Conservation (phyloP, 2,888 invertebrate genomes). For the Drosophila sordidula region DNA sequence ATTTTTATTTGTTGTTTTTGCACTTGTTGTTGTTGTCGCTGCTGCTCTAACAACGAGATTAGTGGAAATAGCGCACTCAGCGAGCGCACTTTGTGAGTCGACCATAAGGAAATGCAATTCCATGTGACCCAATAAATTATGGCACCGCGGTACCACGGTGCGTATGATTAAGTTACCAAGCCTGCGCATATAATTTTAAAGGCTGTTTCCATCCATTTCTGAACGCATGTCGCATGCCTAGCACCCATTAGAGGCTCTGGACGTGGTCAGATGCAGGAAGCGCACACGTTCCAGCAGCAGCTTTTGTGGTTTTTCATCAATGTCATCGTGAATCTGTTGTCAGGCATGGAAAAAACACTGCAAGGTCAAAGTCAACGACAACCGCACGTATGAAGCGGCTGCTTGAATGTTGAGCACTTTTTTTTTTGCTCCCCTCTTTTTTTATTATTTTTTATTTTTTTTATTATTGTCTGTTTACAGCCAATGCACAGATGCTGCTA, state of each 20-base stretch:
- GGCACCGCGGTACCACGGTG: slow-evolving; percentile 38
- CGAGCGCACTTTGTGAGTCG: slow-evolving; percentile 26
- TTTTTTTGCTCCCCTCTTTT: slow-evolving; percentile 20
- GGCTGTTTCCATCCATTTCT: slow-evolving; percentile 3
- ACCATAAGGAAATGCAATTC: slow-evolving; percentile 64
- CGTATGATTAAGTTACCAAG: slow-evolving; percentile 49
- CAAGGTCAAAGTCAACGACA: slow-evolving; percentile 63
- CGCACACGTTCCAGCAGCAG: slow-evolving; percentile 11
- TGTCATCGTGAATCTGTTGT: slow-evolving; percentile 44
- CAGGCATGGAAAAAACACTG: slow-evolving; percentile 38
- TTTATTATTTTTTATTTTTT: slow-evolving; percentile 4
- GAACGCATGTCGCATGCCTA: slow-evolving; percentile 36
- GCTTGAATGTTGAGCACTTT: slow-evolving; percentile 33
- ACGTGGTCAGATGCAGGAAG: slow-evolving; percentile 45
- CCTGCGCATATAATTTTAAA: neutral
- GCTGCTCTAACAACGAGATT: slow-evolving; percentile 51
- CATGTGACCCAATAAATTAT: slow-evolving; percentile 29
- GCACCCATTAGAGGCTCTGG: slow-evolving; percentile 30
- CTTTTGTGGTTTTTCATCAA: slow-evolving; percentile 54
- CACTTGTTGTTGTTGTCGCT: slow-evolving; percentile 14
- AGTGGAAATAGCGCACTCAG: slow-evolving; percentile 53
- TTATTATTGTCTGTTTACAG: slow-evolving; percentile 41
- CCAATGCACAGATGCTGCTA: slow-evolving; percentile 54
- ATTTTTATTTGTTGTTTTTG: slow-evolving; percentile 25
- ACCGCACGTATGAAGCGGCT: slow-evolving; percentile 32